phyloP scores from a whole-genome alignment of 2,797 vertebrate species.

The Enteromius anoplus region DNA sequence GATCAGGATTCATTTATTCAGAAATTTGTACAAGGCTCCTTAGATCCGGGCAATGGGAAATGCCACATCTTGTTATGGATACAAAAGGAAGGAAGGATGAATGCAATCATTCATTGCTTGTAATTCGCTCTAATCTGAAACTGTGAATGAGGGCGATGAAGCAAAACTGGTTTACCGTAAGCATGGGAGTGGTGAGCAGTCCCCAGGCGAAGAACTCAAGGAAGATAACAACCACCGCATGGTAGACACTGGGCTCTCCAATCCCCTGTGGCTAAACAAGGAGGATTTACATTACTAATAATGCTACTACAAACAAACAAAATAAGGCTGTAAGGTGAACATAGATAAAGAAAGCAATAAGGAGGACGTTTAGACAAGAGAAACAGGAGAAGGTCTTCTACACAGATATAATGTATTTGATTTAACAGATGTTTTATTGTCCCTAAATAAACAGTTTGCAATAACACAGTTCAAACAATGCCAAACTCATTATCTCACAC shows the following conservation, averaged over 20 bases:
- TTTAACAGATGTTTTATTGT: background rate
- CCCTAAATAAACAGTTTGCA: constrained; percentile 8
- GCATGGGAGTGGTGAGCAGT: constrained; percentile 89
- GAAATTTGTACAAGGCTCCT: constrained; percentile 56
- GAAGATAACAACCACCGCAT: constrained; percentile 93
- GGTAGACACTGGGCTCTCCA: constrained; percentile 92
- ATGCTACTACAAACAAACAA: background rate
- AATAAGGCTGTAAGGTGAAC: background rate
- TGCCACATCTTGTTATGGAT: constrained; percentile 51
- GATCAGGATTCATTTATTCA: constrained; percentile 72
- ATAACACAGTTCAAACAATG: background rate
- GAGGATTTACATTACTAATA: background rate
- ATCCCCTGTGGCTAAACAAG: constrained; percentile 87
- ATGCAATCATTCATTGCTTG: constrained; percentile 44
- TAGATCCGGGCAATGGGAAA: constrained; percentile 63
- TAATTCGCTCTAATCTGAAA: constrained; percentile 5
- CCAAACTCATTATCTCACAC: background rate
- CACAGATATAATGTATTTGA: background rate
- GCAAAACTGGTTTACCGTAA: constrained; percentile 78
- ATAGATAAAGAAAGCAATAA: background rate
- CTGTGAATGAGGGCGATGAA: background rate
- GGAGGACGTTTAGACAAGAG: background rate
- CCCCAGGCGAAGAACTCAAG: constrained; percentile 94
- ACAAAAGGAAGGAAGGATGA: constrained; percentile 30
- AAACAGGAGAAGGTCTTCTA: background rate